phyloP scores from a whole-genome alignment of 2,888 invertebrate species.

The Amorpha juglandis region DNA sequence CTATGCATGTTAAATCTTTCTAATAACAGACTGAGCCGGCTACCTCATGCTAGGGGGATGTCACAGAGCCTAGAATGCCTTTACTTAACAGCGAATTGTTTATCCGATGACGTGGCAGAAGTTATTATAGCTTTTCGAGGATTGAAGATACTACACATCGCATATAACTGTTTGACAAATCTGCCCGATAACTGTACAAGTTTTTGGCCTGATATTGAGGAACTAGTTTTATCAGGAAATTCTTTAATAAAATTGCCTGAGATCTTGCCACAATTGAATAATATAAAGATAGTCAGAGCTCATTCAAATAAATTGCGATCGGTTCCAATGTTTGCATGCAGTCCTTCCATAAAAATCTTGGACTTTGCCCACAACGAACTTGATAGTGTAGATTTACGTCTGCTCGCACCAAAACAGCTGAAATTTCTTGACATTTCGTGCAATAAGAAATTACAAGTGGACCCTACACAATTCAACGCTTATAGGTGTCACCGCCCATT shows the following conservation, averaged over 20 bases:
- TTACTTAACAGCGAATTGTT: slow-evolving; percentile 90
- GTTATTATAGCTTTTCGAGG: slow-evolving; percentile 87
- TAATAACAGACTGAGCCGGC: slow-evolving; percentile 89
- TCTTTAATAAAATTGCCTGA: slow-evolving; percentile 90
- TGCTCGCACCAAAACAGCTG: slow-evolving; percentile 91
- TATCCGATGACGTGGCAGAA: slow-evolving; percentile 88
- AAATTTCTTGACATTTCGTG: slow-evolving; percentile 94
- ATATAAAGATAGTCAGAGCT: slow-evolving; percentile 89
- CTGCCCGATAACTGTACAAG: slow-evolving; percentile 90
- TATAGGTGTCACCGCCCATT: slow-evolving; percentile 92
- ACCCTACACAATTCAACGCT: slow-evolving; percentile 91
- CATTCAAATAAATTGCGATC: slow-evolving; percentile 92
- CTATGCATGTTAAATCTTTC: slow-evolving; percentile 90
- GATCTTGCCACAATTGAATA: slow-evolving; percentile 88
- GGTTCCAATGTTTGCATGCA: slow-evolving; percentile 90
- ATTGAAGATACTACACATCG: slow-evolving; percentile 89
- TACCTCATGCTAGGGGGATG: slow-evolving; percentile 87
- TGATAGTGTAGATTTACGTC: slow-evolving; percentile 90
- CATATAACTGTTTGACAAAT: slow-evolving; percentile 90
- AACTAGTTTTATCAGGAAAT: slow-evolving; percentile 92
- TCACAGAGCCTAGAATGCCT: slow-evolving; percentile 87
- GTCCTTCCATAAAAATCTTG: slow-evolving; percentile 89
- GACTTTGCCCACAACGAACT: slow-evolving; percentile 94
- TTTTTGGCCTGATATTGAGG: slow-evolving; percentile 92
- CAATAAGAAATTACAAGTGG: slow-evolving; percentile 91